Conservation (phyloP, 1,140 invertebrate genomes). For the Achatina immaculata region DNA sequence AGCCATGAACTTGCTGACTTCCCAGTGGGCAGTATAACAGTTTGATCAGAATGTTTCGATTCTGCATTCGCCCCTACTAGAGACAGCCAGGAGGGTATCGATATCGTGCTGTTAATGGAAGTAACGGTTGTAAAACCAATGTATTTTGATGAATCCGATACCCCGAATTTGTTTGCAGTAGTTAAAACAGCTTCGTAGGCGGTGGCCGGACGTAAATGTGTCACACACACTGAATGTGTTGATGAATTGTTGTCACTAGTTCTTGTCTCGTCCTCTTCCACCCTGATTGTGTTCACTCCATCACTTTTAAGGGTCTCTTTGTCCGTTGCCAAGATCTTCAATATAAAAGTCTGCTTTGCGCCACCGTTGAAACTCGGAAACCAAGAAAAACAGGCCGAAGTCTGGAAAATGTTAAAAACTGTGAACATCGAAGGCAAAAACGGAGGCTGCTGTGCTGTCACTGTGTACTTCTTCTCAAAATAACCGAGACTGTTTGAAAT, state of each 20-base stretch:
- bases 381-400: conserved; percentile 13
- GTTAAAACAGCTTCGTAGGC: neutral
- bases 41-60: neutral
- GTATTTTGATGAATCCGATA: neutral
- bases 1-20: neutral
- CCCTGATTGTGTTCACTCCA: neutral
- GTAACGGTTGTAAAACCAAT: neutral
- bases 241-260: neutral
- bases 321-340: neutral
- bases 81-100: neutral
- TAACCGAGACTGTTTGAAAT: neutral
- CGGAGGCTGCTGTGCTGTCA: conserved; percentile 8
- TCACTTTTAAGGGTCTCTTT: neutral
- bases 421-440: neutral
- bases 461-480: neutral
- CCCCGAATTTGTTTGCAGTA: neutral
- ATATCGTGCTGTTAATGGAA: neutral
- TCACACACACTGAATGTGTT: neutral
- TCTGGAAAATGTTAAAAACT: neutral
- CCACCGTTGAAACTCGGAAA: conserved; percentile 11
- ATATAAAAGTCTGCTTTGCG: neutral
- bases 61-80: neutral
- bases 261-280: neutral
- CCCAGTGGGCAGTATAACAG: neutral
- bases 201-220: neutral